Base-by-base conservation (phyloP, 2,888 invertebrate species). In the Mythimna impura region DNA sequence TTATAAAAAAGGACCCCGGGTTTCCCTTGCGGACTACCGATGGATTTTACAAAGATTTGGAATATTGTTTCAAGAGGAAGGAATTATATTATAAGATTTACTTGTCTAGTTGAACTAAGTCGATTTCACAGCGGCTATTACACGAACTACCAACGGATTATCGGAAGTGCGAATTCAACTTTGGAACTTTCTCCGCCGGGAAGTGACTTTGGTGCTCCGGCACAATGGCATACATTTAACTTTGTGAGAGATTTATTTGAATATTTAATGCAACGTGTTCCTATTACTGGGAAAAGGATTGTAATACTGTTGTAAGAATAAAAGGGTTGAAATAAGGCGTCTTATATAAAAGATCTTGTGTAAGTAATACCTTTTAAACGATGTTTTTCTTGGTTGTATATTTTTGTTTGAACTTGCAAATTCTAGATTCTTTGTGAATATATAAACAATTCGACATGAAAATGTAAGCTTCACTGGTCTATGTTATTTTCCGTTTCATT, bases 201-300 rank as follows among this genome's bases (percentile, higher is more conserved):
- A 73, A 47, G 68, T 66, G 63, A 69, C 66, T 82, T 82, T 40
- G 57, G 60, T 63, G 60, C 74, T 71, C 58, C 36, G 30, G 60
- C 43, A 82, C 73, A 74, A 82, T 74, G 79, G 83, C 83, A 74
- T 71, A 82, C 71, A 81, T 79, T 81, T 71, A 71, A 79, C 68
- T 82, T 75, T 61, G 71, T 60, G 20, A 74, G 30, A 74, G 67
- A 78, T 77, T 79, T 81, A 79, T 67, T 81, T 79, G 36, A 81
- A 68, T 82, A 66, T 70, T 74, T 78, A 80, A 80, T 78, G 60
- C 40, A 61, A 63, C 76, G 30, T 81, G n/a, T 62, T 58, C 25
- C 20, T 66, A 17, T 77, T 63, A 62, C 58, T 40, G 30, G 12
- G 36, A 12, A 7, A 50, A 57, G 20, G 47, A 50, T 65, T 43